Percentiles rank a stretch among this genome's conserved stretches.
phyloP scores from a whole-genome alignment of 1,140 invertebrate genomes.

The Lasioglossum albipes region DNA sequence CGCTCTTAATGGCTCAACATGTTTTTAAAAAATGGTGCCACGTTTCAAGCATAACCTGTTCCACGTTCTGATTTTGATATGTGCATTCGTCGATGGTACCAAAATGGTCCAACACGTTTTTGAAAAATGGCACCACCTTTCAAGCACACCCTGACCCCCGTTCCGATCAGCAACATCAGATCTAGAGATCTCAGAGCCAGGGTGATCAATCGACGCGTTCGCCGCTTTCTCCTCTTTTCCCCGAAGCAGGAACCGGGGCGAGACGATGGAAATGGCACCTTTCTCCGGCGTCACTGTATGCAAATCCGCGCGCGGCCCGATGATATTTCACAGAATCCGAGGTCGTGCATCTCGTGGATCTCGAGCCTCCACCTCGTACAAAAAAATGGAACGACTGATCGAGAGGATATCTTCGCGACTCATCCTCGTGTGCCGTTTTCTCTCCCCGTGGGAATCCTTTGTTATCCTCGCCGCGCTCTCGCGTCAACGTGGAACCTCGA shows the following conservation, averaged over 20 bases:
- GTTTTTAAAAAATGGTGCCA: no score
- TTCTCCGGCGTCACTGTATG: conserved; percentile 39
- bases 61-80: no score
- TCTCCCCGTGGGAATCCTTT: conserved; percentile 48
- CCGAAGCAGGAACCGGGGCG: background rate
- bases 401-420: background rate
- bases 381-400: conserved; percentile 31
- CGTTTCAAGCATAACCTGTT: no score
- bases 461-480: background rate
- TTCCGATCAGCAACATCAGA: no score
- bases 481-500: background rate
- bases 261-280: conserved; percentile 44
- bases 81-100: no score
- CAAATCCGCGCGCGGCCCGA: conserved; percentile 33
- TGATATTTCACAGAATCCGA: conserved; percentile 46
- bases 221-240: conserved; percentile 8
- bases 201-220: no score
- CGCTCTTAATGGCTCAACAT: no score
- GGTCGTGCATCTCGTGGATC: conserved; percentile 53
- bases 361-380: background rate
- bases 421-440: background rate
- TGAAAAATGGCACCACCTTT: no score
- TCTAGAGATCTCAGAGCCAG: no score
- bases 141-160: no score
- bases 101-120: no score